Evolutionary conservation across 2,888 invertebrate genomes (phyloP).

Genomic region (Apotomis turbidana): DNA sequence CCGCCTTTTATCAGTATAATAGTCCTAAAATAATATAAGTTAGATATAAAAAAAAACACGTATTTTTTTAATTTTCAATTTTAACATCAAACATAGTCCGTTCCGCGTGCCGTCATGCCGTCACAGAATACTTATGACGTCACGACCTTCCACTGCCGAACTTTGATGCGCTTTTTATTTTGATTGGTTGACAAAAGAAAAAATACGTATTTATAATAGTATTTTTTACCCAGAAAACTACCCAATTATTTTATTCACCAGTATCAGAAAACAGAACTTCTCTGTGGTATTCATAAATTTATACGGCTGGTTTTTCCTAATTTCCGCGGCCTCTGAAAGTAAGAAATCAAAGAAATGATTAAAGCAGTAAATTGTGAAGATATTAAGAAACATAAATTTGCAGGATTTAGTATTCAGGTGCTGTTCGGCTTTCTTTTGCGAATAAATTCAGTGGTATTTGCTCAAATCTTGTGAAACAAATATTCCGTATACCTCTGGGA

Average conservation of each 20-base stretch:
- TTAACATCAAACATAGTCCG: too few species aligned
- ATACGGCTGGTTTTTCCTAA: slow-evolving; percentile 6
- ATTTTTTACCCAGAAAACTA: neutral
- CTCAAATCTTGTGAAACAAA: neutral
- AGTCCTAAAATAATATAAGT: too few species aligned
- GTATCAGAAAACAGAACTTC: neutral
- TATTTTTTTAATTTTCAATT: too few species aligned
- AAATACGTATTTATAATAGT: too few species aligned
- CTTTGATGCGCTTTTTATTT: too few species aligned
- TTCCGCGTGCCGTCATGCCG: too few species aligned
- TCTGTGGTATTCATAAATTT: neutral
- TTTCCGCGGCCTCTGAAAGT: neutral
- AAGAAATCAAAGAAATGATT: slow-evolving; percentile 29
- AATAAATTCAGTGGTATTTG: slow-evolving; percentile 16
- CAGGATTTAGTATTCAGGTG: slow-evolving; percentile 18
- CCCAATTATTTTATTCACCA: neutral
- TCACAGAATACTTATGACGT: too few species aligned
- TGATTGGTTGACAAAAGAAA: too few species aligned
- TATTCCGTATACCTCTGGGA: neutral
- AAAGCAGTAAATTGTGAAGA: slow-evolving; percentile 21
- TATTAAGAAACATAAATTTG: slow-evolving; percentile 34
- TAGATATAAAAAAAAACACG: too few species aligned
- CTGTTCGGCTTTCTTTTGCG: slow-evolving; percentile 7
- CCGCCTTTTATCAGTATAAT: too few species aligned
- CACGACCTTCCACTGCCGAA: too few species aligned